Base-by-base conservation (phyloP, 2,797 vertebrate species). In the Zenarchopterus dispar region DNA sequence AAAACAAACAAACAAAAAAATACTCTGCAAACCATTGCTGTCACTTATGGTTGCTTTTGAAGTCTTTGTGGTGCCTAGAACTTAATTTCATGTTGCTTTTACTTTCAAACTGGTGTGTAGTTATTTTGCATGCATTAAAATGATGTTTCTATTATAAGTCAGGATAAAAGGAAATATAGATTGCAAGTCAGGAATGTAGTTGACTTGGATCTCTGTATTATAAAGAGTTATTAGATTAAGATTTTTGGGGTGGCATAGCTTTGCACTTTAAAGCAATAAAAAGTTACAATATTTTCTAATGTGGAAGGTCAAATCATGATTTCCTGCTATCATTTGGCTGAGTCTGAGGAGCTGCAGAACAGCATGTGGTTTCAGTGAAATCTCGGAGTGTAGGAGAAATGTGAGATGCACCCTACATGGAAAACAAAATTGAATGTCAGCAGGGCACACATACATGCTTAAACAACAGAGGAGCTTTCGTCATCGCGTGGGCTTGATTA, bases 371-470 rank as follows among this genome's bases (percentile, higher is more conserved):
- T 61, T 72, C 13, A 39, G 64, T 54, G 42, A 51, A 62, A 28
- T 41, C 26, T 71, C 41, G 56, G 55, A 22, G 56, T 62, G 66
- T 61, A 54, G 55, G 57, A 36, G 58, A 62, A 52, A 66, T 82
- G 77, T 76, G 56, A 74, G 74, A 70, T 44, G 42, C 52, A 28
- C 64, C 73, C 77, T 75, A 66, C 47, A 65, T 80, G 57, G 49
- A 69, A 67, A 44, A 55, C 55, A 55, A 84, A 80, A 84, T 78
- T 73, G 39, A 53, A 81, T 79, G 48, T 78, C 80, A 87, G 86
- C 81, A 80, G 70, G 82, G 0, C 44, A 26, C 61, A 50, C 42
- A 51, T 33, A 42, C 19, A 11, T 31, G 21, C 43, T 67, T 43
- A 45, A 50, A n/a, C 45, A 50, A 36, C 36, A 39, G 36, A 39